Base-by-base conservation (phyloP, 2,888 invertebrate genomes). In the Smittia aterrima region DNA sequence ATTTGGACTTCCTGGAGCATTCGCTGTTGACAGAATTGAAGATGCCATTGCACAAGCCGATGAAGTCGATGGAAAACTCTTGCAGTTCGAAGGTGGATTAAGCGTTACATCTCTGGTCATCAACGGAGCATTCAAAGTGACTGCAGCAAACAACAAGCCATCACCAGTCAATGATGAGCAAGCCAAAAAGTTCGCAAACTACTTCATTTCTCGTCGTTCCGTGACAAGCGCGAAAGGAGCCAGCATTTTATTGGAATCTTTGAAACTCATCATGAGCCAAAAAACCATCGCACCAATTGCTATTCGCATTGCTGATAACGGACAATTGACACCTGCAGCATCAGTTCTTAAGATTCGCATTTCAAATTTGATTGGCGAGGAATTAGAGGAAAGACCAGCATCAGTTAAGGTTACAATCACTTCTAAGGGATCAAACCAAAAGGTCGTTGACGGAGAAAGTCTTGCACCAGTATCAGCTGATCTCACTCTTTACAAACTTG, bases 31-130 rank as follows among this genome's bases (percentile, higher is more conserved):
- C 75, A 89, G 93, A 73, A 90, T 96, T 24, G 96, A 96, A 83
- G 95, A 96, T 81, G 91, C 93, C n/a, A 85, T 98, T 75, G 90
- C 93, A 1, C 96, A 97, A 79, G 97, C 97, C 1, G 98, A 98
- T 83, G 97, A 98, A 86, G 91, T 95, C 2, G 94, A 97, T 83
- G 91, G 92, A 11, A 89, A 89, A 79, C 89, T 92, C 78, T 84
- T 95, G 76, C 93, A 97, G 84, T 98, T 96, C 83, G 98, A 98
- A 82, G 94, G 95, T 32, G 95, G 95, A 7, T 85, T 96, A 70
- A 91, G 92, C 1, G 89, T 91, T 64, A 94, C 94, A 0, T 87
- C 89, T 0, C 80, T 87, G 32, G 79, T 90, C 32, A 82, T 90
- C 1, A 85, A 87, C 16, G 88, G 88, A 24, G 86, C 86, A 0